Evolutionary conservation across 2,797 vertebrate species (phyloP), one percentile per base, ranked within the genome.

Genomic region (Rousettus madagascariensis): DNA sequence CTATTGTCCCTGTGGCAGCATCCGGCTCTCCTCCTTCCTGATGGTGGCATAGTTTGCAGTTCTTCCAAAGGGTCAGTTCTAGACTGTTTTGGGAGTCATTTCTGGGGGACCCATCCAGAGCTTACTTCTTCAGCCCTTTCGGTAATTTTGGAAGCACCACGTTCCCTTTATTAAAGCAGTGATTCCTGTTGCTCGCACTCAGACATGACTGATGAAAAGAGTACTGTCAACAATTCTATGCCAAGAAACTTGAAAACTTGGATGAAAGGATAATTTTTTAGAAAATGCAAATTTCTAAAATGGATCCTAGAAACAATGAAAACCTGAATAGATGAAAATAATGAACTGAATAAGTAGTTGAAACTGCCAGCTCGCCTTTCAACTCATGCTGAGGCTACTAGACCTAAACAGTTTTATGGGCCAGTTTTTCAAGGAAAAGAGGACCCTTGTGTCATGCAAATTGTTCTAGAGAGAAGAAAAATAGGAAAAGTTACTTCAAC

Each of bases 401-500:
- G 43, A 36, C 51, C 41, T 86, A 30, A 66, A 33, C 41, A 28
- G 13, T 59, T 63, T 68, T 36, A 36, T 63, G 41, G 46, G 49
- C 49, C 24, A 43, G 13, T 65, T 90, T 90, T 90, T 57, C 36
- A 92, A 51, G 63, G 78, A 87, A 72, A 84, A 82, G 28, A 38
- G 79, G 90, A 87, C 11, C 26, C 15, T 91, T 41, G 20, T 46
- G 28, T 71, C 53, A 36, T 51, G 38, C 38, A 57, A 63, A 26
- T 79, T 92, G 33, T 57, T 92, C 5, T 28, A 75, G 59, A 90
- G 57, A 87, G 38, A 86, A 86, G 75, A 20, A 79, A 82, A 95
- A 79, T 49, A 78, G 55, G 61, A 59, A 61, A 15, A 49, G 69
- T 41, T 65, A 13, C 43, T 86, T 88, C 12, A 55, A 51, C 22